Base-by-base conservation (phyloP, 2,113 vertebrate species). In the Oxyruncus cristatus region DNA sequence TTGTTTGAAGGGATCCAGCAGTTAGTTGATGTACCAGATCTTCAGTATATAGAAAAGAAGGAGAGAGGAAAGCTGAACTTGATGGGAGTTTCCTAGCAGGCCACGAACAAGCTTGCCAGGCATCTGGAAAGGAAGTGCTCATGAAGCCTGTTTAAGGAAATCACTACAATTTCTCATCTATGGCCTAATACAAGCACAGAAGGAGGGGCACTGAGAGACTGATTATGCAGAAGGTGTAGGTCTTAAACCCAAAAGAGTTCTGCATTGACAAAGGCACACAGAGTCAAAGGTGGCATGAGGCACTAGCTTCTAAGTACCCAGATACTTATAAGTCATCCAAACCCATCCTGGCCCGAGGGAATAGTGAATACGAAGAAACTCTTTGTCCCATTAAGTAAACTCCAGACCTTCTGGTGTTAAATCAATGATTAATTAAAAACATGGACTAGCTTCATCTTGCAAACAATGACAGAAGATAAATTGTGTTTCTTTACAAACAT, bases 71-170 rank as follows among this genome's bases (percentile, higher is more conserved):
- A 67, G 72, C 81, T 96, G 95, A 97, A 95, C 56, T 85, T 94
- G 88, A 95, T 92, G 89, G 89, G 90, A 93, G 95, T 95, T 96
- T 94, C 93, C 75, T 58, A 91, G 39, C 59, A 97, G 95, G 91
- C 91, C 95, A 96, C 59, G 39, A 92, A 88, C 44, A 92, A 97
- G 42, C 84, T 96, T 67, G n/a, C 26, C 79, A 96, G 74, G 44
- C 71, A 74, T 88, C 76, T 92, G 79, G 93, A 95, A 96, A 78
- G 72, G 82, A 80, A 17, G 11, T 95, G 89, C 62, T 71, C 2
- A 9, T 87, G 83, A 73, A 89, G 50, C 42, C 67, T 23, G 12
- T 93, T 94, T 80, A 90, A 96, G 87, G 61, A 96, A 96, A 93
- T 79, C n/a, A 44, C 87, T n/a, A 24, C 27, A n/a, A 66, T 61